Evolutionary conservation across 53 echinoderm and acorn worm genomes (phyloP), one percentile per base, ranked within the genome.

Genomic region (Holothuria leucospilota): DNA sequence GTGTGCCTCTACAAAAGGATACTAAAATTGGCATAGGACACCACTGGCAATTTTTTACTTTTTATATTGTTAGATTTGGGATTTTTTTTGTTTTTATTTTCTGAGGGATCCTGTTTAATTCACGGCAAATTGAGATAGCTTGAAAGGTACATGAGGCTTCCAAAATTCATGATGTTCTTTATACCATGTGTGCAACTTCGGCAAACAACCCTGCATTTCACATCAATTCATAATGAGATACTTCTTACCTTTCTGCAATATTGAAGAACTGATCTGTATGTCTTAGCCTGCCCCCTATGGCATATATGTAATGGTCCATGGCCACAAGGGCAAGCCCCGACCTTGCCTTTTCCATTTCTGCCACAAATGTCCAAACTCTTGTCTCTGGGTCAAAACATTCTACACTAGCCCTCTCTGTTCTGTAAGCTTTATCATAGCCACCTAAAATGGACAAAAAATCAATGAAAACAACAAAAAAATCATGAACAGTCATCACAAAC

Each of bases 251-350:
- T 85, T 99, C 99, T 20, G 99, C 99, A 27, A 95, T 93, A 61
- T 94, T 92, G 64, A 99, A 99, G 89, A 96, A 95, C 87, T 99
- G 99, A 64, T 99, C 99, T 2, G 99, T 99, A 73, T 98, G 99
- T 72, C 99, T 65, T n/a, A 99, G 82, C 73, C 99, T 91, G 49
- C 99, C 99, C n/a, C 99, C 99, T 34, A 99, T 85, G 30, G 99
- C 99, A 89, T 99, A 99, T 80, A 99, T 99, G 82, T 95, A 99
- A 63, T 99, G 99, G 46, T 99, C 99, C 99, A 99, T 99, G 15
- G 99, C 95, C 38, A 99, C 95, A 20, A 95, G 68, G 10, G 95
- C 94, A 41, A 98, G 69, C 16, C 99, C 99, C 0, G 94, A 93
- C 51, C 94, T 72, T 0, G 95, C 99, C 73, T 96, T 99, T 87